Percentiles rank a stretch among this genome's conserved stretches.
Evolutionary conservation across 2,888 invertebrate genomes (phyloP).

Genomic region (Diarsia rubi): DNA sequence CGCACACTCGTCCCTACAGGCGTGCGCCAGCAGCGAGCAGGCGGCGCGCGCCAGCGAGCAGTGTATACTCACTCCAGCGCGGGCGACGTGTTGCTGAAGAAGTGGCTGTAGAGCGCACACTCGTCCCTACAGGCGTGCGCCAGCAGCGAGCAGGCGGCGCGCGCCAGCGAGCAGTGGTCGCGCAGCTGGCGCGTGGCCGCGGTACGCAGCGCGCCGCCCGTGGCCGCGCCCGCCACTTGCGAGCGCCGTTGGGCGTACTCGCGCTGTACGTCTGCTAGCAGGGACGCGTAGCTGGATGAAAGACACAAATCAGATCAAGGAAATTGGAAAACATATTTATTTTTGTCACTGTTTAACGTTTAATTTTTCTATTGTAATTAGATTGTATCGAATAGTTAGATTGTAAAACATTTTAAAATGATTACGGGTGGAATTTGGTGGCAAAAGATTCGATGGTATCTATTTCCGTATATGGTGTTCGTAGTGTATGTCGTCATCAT

Average conservation of each 20-base stretch:
- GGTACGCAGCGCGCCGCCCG: constrained; percentile 93
- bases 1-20: too few species aligned
- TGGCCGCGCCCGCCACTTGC: constrained; percentile 92
- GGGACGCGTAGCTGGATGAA: constrained; percentile 93
- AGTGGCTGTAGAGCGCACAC: too few species aligned
- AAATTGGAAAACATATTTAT: not conserved
- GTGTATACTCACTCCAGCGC: too few species aligned
- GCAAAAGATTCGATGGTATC: too few species aligned
- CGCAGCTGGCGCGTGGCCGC: constrained; percentile 92
- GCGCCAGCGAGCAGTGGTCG: constrained; percentile 86
- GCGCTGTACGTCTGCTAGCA: constrained; percentile 93
- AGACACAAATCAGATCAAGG: constrained; percentile 81
- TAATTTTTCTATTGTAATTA: not conserved
- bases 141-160: too few species aligned
- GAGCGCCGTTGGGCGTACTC: constrained; percentile 91
- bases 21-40: too few species aligned
- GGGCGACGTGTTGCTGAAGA: too few species aligned
- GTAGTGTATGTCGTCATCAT: too few species aligned
- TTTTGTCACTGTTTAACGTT: not conserved
- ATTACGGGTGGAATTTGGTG: too few species aligned
- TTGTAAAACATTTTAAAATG: not conserved
- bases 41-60: too few species aligned
- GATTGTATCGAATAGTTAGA: not conserved
- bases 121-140: too few species aligned
- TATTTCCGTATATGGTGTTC: too few species aligned